Percentiles rank a stretch among this genome's conserved stretches.
phyloP scores from a whole-genome alignment of 2,888 invertebrate genomes.

The Plebejus melissa region DNA sequence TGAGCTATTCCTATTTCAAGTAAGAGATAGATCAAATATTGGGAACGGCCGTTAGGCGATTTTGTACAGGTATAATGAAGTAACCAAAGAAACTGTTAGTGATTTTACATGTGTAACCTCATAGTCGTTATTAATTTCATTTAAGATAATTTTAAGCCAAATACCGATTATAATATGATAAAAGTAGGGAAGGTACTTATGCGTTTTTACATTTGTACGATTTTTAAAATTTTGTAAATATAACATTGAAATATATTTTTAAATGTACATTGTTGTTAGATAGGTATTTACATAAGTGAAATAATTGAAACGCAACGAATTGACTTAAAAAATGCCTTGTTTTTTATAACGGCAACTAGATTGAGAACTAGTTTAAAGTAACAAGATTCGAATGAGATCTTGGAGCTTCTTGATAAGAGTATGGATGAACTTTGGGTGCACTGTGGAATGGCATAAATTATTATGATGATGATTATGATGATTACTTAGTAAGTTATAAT shows the following conservation, averaged over 20 bases:
- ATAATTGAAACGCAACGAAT: conserved; percentile 19
- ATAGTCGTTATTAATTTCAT: conserved; percentile 2
- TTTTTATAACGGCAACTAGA: neutral
- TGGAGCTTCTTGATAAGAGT: neutral
- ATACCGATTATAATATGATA: neutral
- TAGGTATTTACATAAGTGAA: conserved; percentile 4
- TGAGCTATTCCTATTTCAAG: too few species aligned
- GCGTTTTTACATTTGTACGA: conserved; percentile 6
- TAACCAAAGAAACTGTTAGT: conserved; percentile 27
- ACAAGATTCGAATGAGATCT: neutral
- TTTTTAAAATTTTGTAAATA: conserved; percentile 13
- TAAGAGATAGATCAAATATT: too few species aligned
- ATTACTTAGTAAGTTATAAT: neutral
- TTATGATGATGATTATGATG: neutral
- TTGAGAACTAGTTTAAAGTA: neutral
- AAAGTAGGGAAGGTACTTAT: neutral
- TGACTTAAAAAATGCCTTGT: conserved; percentile 12
- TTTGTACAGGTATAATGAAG: neutral
- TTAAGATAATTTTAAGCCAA: conserved; percentile 5
- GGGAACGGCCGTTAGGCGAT: neutral
- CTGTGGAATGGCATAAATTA: neutral
- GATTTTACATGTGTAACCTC: conserved; percentile 16
- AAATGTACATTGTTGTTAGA: conserved; percentile 20
- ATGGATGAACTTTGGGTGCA: neutral
- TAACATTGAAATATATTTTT: neutral